Evolutionary conservation across 2,888 invertebrate genomes (phyloP), one percentile per base, ranked within the genome.

Genomic region (Dastarcus helophoroides): DNA sequence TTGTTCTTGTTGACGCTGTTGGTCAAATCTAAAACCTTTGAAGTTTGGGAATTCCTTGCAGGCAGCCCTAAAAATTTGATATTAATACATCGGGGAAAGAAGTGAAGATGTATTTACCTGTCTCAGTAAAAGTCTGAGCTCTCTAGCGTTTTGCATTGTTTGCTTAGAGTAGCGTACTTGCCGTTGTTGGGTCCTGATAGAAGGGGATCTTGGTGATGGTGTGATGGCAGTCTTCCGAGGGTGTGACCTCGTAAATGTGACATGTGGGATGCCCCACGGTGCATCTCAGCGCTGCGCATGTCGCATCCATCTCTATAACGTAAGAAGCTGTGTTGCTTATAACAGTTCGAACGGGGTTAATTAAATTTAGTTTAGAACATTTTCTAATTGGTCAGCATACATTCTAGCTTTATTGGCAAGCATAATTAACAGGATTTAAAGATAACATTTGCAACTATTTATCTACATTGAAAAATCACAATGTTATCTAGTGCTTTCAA

Each of bases 61-160:
- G 63, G 61, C 68, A 68, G 65, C 50, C 60, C 61, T 61, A 25
- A 17, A 33, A 41, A 39, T 11, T 10, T 17, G 19, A 7, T n/a
- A n/a, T n/a, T 7, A 6, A 17, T 17, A n/a, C 19, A 17, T n/a
- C 6, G n/a, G 6, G 9, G 24, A 23, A 23, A 23, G 6, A 23
- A 23, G 9, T 23, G 24, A 23, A 23, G 7, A n/a, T 29, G 16
- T 11, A n/a, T 2, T 44, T 40, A 67, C 69, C 76, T 77, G 69
- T 81, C 83, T 86, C 85, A 89, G 84, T 89, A 90, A 73, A 88
- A 89, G 70, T 89, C 88, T 60, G 79, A 84, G 57, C 86, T 82
- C 71, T 89, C 89, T 46, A 89, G 72, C 55, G 89, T 89, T 73
- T 89, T 89, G 79, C 89, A 90, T 72, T 89, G 86, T 71, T 88